Percentiles rank a stretch among this genome's conserved stretches.
These are phyloP conservation scores for Holothuria leucospilota DNA, from an alignment of 53 echinoderm and acorn worm species.

Conservation along the genomic window DNA sequence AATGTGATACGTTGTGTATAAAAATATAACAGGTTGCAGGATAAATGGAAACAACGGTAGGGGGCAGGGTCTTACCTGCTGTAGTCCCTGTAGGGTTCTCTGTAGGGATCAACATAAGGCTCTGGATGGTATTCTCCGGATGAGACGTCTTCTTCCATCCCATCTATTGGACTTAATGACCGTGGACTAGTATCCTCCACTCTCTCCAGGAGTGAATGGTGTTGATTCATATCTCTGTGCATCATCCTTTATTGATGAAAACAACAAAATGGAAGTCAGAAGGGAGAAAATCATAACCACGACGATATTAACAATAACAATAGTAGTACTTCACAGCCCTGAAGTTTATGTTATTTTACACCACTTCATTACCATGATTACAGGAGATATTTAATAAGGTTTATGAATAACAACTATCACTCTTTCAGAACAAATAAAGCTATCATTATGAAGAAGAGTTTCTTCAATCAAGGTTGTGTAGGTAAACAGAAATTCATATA, in stretches of 20 bases:
- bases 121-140: constrained; percentile 70
- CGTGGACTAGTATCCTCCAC: constrained; percentile 54
- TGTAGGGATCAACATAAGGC: constrained; percentile 88
- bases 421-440: no score
- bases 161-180: constrained; percentile 53
- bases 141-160: constrained; percentile 33
- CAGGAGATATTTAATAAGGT: no score
- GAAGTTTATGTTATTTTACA: no score
- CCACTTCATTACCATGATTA: no score
- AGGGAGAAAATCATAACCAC: no score
- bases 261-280: not conserved
- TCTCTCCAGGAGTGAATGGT: constrained; percentile 28
- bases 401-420: no score
- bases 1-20: not conserved
- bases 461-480: no score
- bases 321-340: no score
- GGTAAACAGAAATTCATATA: no score
- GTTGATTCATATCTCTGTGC: constrained; percentile 34
- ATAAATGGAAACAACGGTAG: not conserved
- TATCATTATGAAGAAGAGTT: no score
- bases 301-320: no score
- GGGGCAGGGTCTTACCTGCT: constrained; percentile 66
- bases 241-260: constrained; percentile 36
- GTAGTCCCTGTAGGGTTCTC: constrained; percentile 96
- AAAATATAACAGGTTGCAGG: not conserved